Conservation (phyloP, 2,113 vertebrate genomes). For the Scalopus aquaticus region DNA sequence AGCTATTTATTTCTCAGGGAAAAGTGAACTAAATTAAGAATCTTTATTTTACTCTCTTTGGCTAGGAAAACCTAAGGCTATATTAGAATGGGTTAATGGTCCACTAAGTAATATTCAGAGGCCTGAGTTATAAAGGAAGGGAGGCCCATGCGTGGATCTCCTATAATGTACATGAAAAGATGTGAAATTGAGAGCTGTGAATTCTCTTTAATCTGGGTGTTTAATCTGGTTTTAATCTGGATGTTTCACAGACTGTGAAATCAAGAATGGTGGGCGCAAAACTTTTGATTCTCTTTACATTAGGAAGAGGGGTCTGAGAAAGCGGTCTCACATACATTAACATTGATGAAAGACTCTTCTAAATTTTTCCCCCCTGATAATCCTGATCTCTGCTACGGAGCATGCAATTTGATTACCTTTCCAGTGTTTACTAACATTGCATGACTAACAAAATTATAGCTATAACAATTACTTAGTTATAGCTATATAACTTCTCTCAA, state of each 20-base stretch:
- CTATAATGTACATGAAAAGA: slow-evolving; percentile 35
- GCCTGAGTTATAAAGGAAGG: slow-evolving; percentile 50
- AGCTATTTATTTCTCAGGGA: slow-evolving; percentile 66
- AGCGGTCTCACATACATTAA: slow-evolving; percentile 28
- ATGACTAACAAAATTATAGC: slow-evolving; percentile 73
- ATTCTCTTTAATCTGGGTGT: slow-evolving; percentile 34
- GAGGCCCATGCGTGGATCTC: background rate
- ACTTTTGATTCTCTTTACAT: slow-evolving; percentile 23
- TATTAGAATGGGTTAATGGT: slow-evolving; percentile 62
- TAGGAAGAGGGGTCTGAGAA: background rate
- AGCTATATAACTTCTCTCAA: slow-evolving; percentile 51
- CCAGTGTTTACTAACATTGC: slow-evolving; percentile 62
- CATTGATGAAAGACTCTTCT: background rate
- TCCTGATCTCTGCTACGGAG: slow-evolving; percentile 49
- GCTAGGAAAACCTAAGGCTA: slow-evolving; percentile 58
- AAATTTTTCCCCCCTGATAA: background rate
- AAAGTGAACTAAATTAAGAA: slow-evolving; percentile 68
- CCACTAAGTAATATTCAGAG: slow-evolving; percentile 61
- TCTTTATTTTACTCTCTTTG: slow-evolving; percentile 69
- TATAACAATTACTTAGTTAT: slow-evolving; percentile 66
- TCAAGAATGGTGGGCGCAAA: background rate
- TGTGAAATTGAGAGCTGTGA: slow-evolving; percentile 36
- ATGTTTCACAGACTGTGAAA: slow-evolving; percentile 12
- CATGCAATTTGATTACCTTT: slow-evolving; percentile 69
- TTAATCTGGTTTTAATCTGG: slow-evolving; percentile 35